Conservation (phyloP, 1,140 invertebrate species). For the Drosophila repleta region DNA sequence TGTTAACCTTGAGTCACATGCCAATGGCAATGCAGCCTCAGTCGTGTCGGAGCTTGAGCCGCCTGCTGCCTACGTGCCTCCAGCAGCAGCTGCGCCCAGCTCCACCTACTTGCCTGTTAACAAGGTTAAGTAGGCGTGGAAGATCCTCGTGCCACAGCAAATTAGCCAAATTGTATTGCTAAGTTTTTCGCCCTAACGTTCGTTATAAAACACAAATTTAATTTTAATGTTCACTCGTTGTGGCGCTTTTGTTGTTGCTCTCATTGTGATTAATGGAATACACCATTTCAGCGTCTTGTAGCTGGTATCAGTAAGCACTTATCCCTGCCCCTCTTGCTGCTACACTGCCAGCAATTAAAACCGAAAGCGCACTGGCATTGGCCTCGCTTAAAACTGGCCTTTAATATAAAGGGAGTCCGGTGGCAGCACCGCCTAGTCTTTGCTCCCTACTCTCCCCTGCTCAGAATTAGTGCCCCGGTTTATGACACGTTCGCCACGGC, state of each 20-base stretch:
- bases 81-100: slow-evolving; percentile 43
- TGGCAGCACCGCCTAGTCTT: background rate
- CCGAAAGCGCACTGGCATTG: slow-evolving; percentile 69
- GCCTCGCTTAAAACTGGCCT: slow-evolving; percentile 44
- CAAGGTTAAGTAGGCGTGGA: slow-evolving; percentile 58
- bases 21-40: slow-evolving; percentile 26
- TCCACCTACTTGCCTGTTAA: slow-evolving; percentile 64
- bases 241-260: slow-evolving; percentile 29
- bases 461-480: slow-evolving; percentile 50
- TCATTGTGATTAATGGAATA: slow-evolving; percentile 60
- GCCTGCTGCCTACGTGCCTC: slow-evolving; percentile 50
- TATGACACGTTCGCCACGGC: slow-evolving; percentile 61
- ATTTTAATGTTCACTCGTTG: slow-evolving; percentile 59
- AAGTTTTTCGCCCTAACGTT: slow-evolving; percentile 41
- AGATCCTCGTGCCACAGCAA: slow-evolving; percentile 26
- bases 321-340: background rate
- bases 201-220: slow-evolving; percentile 73
- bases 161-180: slow-evolving; percentile 73
- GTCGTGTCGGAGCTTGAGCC: slow-evolving; percentile 50
- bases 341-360: slow-evolving; percentile 59
- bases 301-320: slow-evolving; percentile 56
- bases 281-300: slow-evolving; percentile 53
- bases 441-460: background rate
- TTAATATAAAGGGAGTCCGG: slow-evolving; percentile 35
- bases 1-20: slow-evolving; percentile 13